phyloP scores from a whole-genome alignment of 1,140 invertebrate genomes.

The Ectropis grisescens region DNA sequence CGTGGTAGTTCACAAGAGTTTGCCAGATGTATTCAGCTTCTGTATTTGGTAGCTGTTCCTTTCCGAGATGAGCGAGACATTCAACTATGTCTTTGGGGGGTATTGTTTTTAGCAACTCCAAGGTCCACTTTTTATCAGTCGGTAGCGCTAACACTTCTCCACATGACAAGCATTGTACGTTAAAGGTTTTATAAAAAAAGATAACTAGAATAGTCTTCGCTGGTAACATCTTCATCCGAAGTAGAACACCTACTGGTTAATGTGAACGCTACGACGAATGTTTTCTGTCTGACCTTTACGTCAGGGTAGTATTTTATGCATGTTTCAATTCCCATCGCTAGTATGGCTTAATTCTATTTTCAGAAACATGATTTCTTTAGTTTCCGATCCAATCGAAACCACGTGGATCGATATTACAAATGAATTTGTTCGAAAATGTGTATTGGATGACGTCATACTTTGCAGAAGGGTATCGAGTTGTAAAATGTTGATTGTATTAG shows the following conservation, averaged over 20 bases:
- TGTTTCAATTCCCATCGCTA: neutral
- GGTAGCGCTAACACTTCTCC: conserved; percentile 28
- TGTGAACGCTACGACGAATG: neutral
- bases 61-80: conserved; percentile 43
- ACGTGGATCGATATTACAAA: too few relatives aligned
- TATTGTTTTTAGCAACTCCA: conserved; percentile 33
- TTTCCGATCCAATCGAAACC: too few relatives aligned
- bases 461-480: too few relatives aligned
- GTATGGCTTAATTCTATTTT: too few relatives aligned
- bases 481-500: too few relatives aligned
- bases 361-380: too few relatives aligned
- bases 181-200: too few relatives aligned
- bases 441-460: too few relatives aligned
- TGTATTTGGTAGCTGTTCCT: conserved; percentile 17
- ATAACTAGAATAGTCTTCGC: too few relatives aligned
- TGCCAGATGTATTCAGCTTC: conserved; percentile 51
- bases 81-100: conserved; percentile 30
- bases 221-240: too few relatives aligned
- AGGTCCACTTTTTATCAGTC: conserved; percentile 15
- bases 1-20: conserved; percentile 28
- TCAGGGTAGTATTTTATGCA: neutral
- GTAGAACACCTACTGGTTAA: too few relatives aligned
- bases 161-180: conserved; percentile 16
- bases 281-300: conserved; percentile 2
- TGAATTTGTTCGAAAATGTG: too few relatives aligned